Evolutionary conservation across 2,888 invertebrate species (phyloP).

Genomic region (Sericinus montela): DNA sequence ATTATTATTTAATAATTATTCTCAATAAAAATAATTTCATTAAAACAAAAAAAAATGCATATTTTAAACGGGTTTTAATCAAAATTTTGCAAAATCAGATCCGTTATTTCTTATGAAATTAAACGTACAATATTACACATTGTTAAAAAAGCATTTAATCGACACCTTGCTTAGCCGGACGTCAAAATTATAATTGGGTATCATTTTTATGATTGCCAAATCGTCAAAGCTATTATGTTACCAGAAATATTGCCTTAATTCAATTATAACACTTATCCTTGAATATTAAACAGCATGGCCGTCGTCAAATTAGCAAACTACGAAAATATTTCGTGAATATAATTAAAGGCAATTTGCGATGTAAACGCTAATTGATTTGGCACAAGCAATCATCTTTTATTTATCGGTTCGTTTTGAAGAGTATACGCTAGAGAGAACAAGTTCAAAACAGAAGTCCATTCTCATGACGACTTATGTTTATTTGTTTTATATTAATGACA

Average conservation of each 20-base stretch:
- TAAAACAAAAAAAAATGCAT: too few relatives aligned
- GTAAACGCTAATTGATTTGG: constrained; percentile 35
- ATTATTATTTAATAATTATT: too few relatives aligned
- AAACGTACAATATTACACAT: too few relatives aligned
- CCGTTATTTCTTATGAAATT: too few relatives aligned
- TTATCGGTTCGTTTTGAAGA: not conserved
- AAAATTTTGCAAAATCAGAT: too few relatives aligned
- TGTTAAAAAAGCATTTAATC: not conserved
- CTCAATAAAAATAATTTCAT: too few relatives aligned
- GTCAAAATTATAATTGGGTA: constrained; percentile 6
- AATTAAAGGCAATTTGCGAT: constrained; percentile 25
- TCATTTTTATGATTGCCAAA: constrained; percentile 7
- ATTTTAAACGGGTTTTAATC: too few relatives aligned
- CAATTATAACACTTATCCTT: constrained; percentile 17
- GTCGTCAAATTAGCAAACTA: constrained; percentile 22
- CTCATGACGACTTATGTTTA: too few relatives aligned
- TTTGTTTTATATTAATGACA: too few relatives aligned
- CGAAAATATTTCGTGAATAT: constrained; percentile 17
- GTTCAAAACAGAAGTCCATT: constrained; percentile 4
- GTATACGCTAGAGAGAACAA: not conserved
- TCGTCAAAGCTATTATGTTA: constrained; percentile 7
- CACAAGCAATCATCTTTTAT: constrained; percentile 11
- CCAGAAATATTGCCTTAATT: constrained; percentile 12
- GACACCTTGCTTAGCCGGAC: constrained; percentile 5
- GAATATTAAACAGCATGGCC: constrained; percentile 13